A percentile compares a stretch with the other conserved stretches of the same genome.
These are phyloP conservation scores for Corythornis leucogaster DNA, from an alignment of 2,797 vertebrate genomes.

Conservation along the genomic window DNA sequence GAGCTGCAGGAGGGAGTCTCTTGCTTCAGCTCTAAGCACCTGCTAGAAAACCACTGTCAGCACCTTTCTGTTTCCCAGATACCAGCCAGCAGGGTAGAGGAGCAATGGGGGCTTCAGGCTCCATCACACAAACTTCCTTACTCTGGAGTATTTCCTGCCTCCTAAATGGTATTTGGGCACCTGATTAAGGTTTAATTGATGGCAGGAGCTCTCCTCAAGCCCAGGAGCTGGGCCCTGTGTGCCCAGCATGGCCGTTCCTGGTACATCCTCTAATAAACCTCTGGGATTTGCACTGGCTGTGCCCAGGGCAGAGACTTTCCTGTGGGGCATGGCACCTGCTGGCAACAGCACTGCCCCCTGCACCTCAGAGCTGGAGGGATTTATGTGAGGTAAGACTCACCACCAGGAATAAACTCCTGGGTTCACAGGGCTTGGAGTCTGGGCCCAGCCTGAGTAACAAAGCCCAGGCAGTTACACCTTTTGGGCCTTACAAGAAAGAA, in stretches of 20 bases:
- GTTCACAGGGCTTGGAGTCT: background rate
- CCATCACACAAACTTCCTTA: constrained; percentile 10
- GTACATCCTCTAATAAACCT: background rate
- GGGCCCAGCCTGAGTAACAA: background rate
- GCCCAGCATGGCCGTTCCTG: background rate
- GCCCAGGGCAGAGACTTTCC: fast-evolving
- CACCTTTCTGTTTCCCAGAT: background rate
- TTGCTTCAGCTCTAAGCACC: background rate
- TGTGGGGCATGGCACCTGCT: background rate
- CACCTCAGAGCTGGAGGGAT: background rate
- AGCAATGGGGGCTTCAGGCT: background rate
- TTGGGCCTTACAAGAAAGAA: fast-evolving
- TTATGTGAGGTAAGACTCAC: fast-evolving
- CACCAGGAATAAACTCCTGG: background rate
- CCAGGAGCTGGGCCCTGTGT: background rate
- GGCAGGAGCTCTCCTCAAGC: background rate
- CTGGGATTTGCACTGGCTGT: fast-evolving
- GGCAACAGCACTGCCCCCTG: background rate
- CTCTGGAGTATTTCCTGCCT: constrained; percentile 28
- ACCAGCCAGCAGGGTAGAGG: background rate
- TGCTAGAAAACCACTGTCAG: background rate
- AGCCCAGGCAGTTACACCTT: background rate
- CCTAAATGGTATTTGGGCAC: background rate
- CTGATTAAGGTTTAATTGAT: constrained; percentile 29
- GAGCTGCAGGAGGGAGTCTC: background rate